Conservation (phyloP, 2,113 vertebrate species). For the Mastomys natalensis region DNA sequence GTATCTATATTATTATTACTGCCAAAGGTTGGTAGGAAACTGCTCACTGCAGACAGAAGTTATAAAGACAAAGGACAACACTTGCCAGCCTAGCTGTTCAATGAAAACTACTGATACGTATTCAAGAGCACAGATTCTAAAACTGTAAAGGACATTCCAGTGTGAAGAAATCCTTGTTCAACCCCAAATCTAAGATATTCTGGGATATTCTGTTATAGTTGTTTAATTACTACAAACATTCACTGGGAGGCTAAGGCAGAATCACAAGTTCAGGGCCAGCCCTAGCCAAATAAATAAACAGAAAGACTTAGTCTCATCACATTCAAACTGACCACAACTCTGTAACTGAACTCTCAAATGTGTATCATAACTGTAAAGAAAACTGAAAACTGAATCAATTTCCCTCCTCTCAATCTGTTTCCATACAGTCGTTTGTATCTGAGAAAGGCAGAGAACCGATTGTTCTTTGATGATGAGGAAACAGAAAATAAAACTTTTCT, state of each 20-base stretch:
- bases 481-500: background rate
- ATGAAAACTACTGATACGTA: too few relatives aligned
- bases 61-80: too few relatives aligned
- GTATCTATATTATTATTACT: background rate
- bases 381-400: constrained; percentile 3
- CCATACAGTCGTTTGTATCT: background rate
- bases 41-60: too few relatives aligned
- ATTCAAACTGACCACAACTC: background rate
- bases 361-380: background rate
- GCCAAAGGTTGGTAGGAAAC: background rate
- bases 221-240: background rate
- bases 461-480: background rate
- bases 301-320: background rate
- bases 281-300: background rate
- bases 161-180: background rate
- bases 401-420: background rate
- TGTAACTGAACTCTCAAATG: background rate
- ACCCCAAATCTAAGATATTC: background rate
- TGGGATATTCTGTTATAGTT: background rate
- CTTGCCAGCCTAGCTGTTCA: too few relatives aligned
- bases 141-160: background rate
- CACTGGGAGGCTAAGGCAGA: background rate
- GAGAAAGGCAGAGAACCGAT: background rate
- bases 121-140: too few relatives aligned
- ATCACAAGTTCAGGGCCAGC: background rate